Conservation (phyloP, 2,797 vertebrate species). For the Chrysolophus pictus region DNA sequence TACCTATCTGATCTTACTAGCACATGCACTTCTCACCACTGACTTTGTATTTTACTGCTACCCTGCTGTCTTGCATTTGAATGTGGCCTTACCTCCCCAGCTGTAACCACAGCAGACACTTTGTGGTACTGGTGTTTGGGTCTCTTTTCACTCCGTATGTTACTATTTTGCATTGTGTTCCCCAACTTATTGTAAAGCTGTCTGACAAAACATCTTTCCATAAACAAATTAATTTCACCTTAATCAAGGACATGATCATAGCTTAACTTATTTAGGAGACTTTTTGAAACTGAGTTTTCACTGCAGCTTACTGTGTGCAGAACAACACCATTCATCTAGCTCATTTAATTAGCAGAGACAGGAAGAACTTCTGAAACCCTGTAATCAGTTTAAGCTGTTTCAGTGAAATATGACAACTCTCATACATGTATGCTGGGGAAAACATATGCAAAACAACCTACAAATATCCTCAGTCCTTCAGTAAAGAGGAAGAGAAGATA, state of each 20-base stretch:
- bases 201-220: background rate
- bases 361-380: background rate
- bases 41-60: background rate
- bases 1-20: background rate
- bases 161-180: rapidly evolving
- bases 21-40: background rate
- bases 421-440: background rate
- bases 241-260: background rate
- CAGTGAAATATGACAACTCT: background rate
- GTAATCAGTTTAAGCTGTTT: background rate
- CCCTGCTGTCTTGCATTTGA: background rate
- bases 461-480: background rate
- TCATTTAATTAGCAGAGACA: background rate
- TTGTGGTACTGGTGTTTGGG: background rate
- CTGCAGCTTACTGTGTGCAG: background rate
- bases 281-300: background rate
- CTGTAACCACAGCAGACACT: background rate
- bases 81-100: background rate
- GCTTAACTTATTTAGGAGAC: background rate
- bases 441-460: conserved; percentile 31
- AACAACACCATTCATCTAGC: background rate
- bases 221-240: background rate
- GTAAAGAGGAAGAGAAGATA: background rate
- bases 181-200: background rate
- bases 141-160: background rate